Conservation (phyloP, 2,797 vertebrate species). For the Valencia hispanica region DNA sequence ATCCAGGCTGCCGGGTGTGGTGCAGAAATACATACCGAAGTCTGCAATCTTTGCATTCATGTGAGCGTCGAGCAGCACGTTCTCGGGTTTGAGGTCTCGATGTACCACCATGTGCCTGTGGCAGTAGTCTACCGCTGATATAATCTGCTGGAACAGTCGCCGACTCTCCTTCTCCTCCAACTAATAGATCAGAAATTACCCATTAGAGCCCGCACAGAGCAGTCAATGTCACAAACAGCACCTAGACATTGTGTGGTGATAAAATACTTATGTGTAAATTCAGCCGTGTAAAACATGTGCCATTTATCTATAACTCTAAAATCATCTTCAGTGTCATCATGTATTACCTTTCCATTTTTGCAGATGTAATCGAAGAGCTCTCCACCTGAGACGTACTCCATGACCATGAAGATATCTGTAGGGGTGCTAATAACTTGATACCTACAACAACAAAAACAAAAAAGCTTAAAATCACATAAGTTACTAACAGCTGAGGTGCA, state of each 20-base stretch:
- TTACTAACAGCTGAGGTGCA: not conserved
- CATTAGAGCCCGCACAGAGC: not conserved
- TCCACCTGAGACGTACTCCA: constrained; percentile 99
- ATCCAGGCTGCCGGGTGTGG: not conserved
- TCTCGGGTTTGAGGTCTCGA: constrained; percentile 97
- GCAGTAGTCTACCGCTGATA: constrained; percentile 98
- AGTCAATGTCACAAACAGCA: constrained; percentile 24
- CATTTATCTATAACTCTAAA: not conserved
- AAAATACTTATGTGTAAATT: not conserved
- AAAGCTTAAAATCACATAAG: not conserved
- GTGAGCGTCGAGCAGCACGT: constrained; percentile 96
- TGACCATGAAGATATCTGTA: constrained; percentile 99
- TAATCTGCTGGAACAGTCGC: constrained; percentile 97
- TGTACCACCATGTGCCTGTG: constrained; percentile 99
- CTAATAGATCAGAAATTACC: constrained; percentile 74
- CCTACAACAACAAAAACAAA: constrained; percentile 75
- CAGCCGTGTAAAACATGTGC: constrained; percentile 11
- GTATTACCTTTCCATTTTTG: constrained; percentile 97
- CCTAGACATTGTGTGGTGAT: not conserved
- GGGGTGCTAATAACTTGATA: constrained; percentile 99
- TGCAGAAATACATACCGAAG: constrained; percentile 85
- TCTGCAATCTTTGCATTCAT: constrained; percentile 99
- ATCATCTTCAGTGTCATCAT: not conserved
- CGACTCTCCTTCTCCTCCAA: constrained; percentile 98
- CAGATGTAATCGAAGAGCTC: constrained; percentile 99